phyloP scores from a whole-genome alignment of 2,888 invertebrate species.

The Brenthis daphne region DNA sequence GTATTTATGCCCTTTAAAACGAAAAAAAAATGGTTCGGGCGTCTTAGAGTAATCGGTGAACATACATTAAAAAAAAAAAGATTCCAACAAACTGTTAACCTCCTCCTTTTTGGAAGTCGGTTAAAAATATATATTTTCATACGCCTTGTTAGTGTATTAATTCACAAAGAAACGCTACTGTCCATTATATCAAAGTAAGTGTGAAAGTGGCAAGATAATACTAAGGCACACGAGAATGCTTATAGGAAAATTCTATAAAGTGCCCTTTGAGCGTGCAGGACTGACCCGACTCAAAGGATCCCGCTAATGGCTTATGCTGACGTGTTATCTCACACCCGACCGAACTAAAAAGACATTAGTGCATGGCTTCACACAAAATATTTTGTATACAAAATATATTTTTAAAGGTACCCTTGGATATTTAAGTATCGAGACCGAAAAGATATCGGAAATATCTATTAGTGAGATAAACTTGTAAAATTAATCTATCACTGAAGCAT shows the following conservation, averaged over 20 bases:
- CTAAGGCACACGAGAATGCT: constrained; percentile 26
- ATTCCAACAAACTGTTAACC: too few species aligned
- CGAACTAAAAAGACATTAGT: constrained; percentile 30
- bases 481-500: too few species aligned
- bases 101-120: too few species aligned
- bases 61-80: too few species aligned
- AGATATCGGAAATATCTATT: too few species aligned
- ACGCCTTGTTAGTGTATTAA: constrained; percentile 12
- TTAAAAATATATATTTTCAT: background rate
- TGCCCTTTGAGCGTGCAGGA: constrained; percentile 58
- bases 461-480: too few species aligned
- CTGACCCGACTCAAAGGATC: constrained; percentile 65
- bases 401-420: constrained; percentile 14
- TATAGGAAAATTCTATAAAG: constrained; percentile 66
- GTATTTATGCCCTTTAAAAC: too few species aligned
- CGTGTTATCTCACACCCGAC: constrained; percentile 52
- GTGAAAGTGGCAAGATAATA: constrained; percentile 26
- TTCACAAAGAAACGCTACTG: constrained; percentile 14
- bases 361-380: constrained; percentile 27
- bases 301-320: constrained; percentile 66
- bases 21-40: too few species aligned
- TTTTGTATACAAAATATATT: constrained; percentile 17
- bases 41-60: too few species aligned
- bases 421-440: background rate
- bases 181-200: constrained; percentile 17